Conservation (phyloP, 2,888 invertebrate species). For the Sarcophaga carnaria region DNA sequence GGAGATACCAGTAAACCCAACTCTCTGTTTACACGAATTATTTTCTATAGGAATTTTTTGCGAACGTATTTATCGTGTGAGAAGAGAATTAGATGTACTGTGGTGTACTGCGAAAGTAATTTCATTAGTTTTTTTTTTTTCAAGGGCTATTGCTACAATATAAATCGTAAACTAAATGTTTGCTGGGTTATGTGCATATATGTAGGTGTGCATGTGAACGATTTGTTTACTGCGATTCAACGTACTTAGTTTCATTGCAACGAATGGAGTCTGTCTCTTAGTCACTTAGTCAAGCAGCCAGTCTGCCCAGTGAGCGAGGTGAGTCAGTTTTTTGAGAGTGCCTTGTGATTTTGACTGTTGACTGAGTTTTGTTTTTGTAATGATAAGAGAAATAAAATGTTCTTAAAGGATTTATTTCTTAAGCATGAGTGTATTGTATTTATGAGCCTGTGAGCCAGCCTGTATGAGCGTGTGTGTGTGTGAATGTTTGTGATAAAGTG, state of each 20-base stretch:
- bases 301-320: background rate
- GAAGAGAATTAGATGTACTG: too few relatives aligned
- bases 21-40: too few relatives aligned
- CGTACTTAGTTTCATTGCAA: conserved; percentile 34
- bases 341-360: conserved; percentile 53
- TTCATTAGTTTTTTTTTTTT: background rate
- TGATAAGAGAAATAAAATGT: conserved; percentile 41
- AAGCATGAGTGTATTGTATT: background rate
- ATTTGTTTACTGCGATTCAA: conserved; percentile 4
- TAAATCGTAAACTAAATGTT: background rate
- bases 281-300: background rate
- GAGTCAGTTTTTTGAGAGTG: conserved; percentile 9
- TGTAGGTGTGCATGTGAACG: background rate
- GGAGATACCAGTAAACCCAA: too few relatives aligned
- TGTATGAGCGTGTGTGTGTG: background rate
- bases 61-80: too few relatives aligned
- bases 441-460: background rate
- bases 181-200: background rate
- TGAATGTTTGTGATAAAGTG: background rate
- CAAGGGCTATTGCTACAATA: background rate
- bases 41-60: too few relatives aligned
- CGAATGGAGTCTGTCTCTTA: background rate
- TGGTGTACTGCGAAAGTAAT: too few relatives aligned
- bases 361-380: conserved; percentile 55
- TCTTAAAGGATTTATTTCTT: conserved; percentile 47